Base-by-base conservation (phyloP, 1,140 invertebrate genomes). In the Ganaspis sp. region DNA sequence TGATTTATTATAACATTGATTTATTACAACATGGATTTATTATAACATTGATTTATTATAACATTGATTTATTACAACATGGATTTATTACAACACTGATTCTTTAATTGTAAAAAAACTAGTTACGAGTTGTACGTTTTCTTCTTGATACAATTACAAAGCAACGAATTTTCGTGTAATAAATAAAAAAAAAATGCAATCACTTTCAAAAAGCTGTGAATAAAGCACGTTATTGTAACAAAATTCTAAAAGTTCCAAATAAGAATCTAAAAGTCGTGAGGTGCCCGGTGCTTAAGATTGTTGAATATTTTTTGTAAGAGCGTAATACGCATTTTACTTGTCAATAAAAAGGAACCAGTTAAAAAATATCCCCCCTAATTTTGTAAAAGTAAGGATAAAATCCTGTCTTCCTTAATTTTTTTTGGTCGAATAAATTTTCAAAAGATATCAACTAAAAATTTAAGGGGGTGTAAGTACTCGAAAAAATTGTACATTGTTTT, bases 401-500 rank as follows among this genome's bases (percentile, higher is more conserved):
- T 42, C n/a, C 29, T 70, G 58, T 64, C 58, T 64, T 64, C 58
- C 58, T 64, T 29, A 26, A 29, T 64, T 64, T 64, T 64, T n/a
- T 64, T 29, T 64, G 12, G 58, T 64, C 58, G 26, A 12, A 29
- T 29, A n/a, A 29, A 26, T 74, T 69, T 45, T 69, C 17, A 42
- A 42, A 69, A 49, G 53, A 54, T 40, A 54, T 17, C 21, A 72
- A 23, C n/a, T 17, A 58, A n/a, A 77, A 23, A 49, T 6, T 4
- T 12, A 54, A 53, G 74, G 71, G 73, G 73, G 54, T 77, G 34
- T 53, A 58, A 73, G 70, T 49, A 78, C 73, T 81, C 73, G 69
- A 76, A 81, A 69, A 85, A 85, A 86, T 83, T 89, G 87, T 89
- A 89, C 84, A 89, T 90, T 89, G 84, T 90, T 89, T 89, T 89